Base-by-base conservation (phyloP, 1,140 invertebrate genomes). In the Drosophila sucinea region DNA sequence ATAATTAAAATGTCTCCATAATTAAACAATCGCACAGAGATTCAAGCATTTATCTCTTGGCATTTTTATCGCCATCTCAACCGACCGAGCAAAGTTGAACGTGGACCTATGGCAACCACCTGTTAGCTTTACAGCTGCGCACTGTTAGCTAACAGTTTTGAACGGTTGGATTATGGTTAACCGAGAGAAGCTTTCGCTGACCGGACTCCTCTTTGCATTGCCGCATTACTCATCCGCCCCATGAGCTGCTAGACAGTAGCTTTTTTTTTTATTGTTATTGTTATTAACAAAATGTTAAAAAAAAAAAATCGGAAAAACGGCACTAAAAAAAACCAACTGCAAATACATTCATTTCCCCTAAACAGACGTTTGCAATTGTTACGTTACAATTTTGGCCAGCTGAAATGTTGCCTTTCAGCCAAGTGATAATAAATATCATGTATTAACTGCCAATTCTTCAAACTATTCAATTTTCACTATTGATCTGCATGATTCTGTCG, bases 1-100 rank as follows among this genome's bases (percentile, higher is more conserved):
- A 71, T 75, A 82, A 87, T 86, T 73, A 83, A 86, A 79, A 69
- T 54, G 83, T 83, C 77, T 73, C 60, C 68, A 58, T 70, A 85
- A 82, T 64, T 77, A 77, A 77, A 77, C 64, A 86, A 51, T 51
- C 8, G 23, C 27, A 41, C 25, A 47, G 58, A 76, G 73, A 69
- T 76, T 76, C 63, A 29, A 10, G 33, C 60, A 65, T 77, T 70
- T 70, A 77, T 74, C 47, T 77, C 62, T 72, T 68, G 80, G 79
- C 67, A 51, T 56, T 73, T 79, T 86, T 86, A 82, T 86, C 83
- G 57, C 54, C 23, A 51, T 27, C 44, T 17, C 40, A 41, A 65
- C 56, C 51, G 61, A 51, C 54, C 58, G 69, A 58, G 44, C 35
- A 56, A 51, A 30, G 30, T 40, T 55, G 33, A 82, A 70, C 75